These are phyloP conservation scores for Brotula barbata DNA, from an alignment of 2,797 vertebrate species.

Conservation along the genomic window DNA sequence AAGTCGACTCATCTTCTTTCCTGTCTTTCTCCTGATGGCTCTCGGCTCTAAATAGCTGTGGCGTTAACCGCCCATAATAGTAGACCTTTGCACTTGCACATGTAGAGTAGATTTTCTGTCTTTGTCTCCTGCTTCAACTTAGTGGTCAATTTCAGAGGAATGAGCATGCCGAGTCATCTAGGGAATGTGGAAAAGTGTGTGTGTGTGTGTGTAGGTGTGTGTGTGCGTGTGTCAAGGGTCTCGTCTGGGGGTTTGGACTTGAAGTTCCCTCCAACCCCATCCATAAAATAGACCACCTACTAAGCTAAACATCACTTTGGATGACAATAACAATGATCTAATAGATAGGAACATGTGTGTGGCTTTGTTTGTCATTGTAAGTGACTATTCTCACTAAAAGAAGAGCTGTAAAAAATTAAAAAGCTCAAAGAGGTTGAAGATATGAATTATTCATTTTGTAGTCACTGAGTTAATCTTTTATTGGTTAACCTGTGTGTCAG, in stretches of 20 bases:
- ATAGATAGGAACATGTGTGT: not conserved
- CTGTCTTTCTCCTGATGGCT: constrained; percentile 35
- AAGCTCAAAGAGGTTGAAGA: too few relatives aligned
- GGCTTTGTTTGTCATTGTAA: too few relatives aligned
- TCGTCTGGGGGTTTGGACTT: constrained; percentile 50
- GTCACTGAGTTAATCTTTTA: too few relatives aligned
- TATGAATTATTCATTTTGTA: too few relatives aligned
- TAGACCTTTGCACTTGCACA: constrained; percentile 59
- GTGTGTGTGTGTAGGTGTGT: constrained; percentile 69
- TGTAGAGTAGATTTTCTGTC: constrained; percentile 66
- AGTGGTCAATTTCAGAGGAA: constrained; percentile 77
- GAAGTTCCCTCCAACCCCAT: constrained; percentile 56
- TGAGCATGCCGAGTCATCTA: constrained; percentile 74
- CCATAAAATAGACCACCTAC: constrained; percentile 57
- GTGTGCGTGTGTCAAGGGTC: constrained; percentile 63
- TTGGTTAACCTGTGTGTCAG: constrained; percentile 32
- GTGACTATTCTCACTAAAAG: too few relatives aligned
- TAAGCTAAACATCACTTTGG: constrained; percentile 8
- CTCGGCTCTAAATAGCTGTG: constrained; percentile 53
- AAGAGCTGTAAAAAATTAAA: too few relatives aligned
- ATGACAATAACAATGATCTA: constrained; percentile 27
- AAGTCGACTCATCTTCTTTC: constrained; percentile 45
- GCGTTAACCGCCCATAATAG: constrained; percentile 65
- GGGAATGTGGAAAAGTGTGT: constrained; percentile 77
- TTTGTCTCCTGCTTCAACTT: constrained; percentile 68